These are phyloP conservation scores for Paragorgia papillata DNA, from an alignment of 92 coral and sea anemone genomes.

Conservation along the genomic window DNA sequence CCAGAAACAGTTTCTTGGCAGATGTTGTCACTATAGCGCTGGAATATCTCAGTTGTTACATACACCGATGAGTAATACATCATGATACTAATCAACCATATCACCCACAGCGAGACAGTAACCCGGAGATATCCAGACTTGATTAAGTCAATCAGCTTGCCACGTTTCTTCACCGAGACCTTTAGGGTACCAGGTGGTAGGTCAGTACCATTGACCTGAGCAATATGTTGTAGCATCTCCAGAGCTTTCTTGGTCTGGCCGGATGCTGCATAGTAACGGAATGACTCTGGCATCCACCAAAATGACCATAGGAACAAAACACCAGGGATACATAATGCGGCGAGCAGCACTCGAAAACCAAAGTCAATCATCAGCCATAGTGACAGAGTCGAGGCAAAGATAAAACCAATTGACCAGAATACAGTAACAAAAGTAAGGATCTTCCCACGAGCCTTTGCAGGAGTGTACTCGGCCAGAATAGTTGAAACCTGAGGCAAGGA, in stretches of 20 bases:
- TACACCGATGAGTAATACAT: slow-evolving; percentile 75
- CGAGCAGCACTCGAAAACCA: slow-evolving; percentile 41
- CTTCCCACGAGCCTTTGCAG: slow-evolving; percentile 45
- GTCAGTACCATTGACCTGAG: slow-evolving; percentile 60
- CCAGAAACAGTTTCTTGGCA: slow-evolving; percentile 53
- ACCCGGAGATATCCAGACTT: slow-evolving; percentile 66
- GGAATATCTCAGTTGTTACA: slow-evolving; percentile 72
- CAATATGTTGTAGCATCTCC: slow-evolving; percentile 59
- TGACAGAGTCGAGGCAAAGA: slow-evolving; percentile 29
- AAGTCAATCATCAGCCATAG: slow-evolving; percentile 34
- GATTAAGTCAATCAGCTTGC: slow-evolving; percentile 70
- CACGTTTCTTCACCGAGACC: slow-evolving; percentile 71
- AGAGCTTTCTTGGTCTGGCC: slow-evolving; percentile 75
- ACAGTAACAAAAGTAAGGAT: slow-evolving; percentile 37
- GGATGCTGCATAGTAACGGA: slow-evolving; percentile 66
- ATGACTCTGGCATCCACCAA: slow-evolving; percentile 82
- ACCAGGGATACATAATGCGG: slow-evolving; percentile 39
- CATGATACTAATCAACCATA: slow-evolving; percentile 68
- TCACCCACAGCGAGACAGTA: slow-evolving; percentile 81
- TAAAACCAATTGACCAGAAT: slow-evolving; percentile 49
- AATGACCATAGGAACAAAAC: slow-evolving; percentile 19
- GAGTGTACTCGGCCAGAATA: slow-evolving; percentile 42
- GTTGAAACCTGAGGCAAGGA: slow-evolving; percentile 51
- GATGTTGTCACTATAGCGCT: slow-evolving; percentile 34
- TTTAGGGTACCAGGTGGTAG: slow-evolving; percentile 76